Conservation (phyloP, 2,797 vertebrate species). For the Heterohyrax brucei region DNA sequence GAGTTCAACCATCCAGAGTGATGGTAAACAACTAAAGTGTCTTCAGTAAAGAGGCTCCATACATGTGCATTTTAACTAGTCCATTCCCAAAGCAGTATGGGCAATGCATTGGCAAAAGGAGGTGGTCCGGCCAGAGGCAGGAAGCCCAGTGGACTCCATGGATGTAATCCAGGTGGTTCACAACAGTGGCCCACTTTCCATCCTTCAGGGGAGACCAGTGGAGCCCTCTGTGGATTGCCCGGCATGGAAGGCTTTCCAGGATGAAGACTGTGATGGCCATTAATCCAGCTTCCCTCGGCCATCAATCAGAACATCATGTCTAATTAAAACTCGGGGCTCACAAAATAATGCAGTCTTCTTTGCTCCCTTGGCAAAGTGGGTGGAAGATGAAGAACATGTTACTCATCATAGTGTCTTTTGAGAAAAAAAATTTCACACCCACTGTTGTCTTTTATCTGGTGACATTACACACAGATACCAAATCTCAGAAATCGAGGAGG, state of each 20-base stretch:
- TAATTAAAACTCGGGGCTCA: slow-evolving; percentile 15
- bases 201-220: not conserved
- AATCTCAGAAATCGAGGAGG: slow-evolving; percentile 57
- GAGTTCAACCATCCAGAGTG: not conserved
- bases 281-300: not conserved
- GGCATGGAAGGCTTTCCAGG: not conserved
- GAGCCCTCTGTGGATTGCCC: not conserved
- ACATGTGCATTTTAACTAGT: not conserved
- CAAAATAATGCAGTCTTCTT: not conserved
- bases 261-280: not conserved
- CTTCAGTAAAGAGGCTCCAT: not conserved
- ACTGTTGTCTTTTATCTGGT: slow-evolving; percentile 61
- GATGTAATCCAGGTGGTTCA: not conserved
- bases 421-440: slow-evolving; percentile 54
- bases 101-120: not conserved
- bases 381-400: slow-evolving; percentile 11
- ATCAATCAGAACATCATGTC: not conserved
- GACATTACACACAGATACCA: slow-evolving; percentile 59
- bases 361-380: not conserved
- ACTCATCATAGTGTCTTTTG: slow-evolving; percentile 9
- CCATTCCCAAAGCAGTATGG: not conserved
- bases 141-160: not conserved
- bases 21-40: not conserved
- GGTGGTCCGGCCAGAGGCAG: not conserved
- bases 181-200: fast-evolving